Conservation (phyloP, 2,888 invertebrate genomes). For the Suillia variegata region DNA sequence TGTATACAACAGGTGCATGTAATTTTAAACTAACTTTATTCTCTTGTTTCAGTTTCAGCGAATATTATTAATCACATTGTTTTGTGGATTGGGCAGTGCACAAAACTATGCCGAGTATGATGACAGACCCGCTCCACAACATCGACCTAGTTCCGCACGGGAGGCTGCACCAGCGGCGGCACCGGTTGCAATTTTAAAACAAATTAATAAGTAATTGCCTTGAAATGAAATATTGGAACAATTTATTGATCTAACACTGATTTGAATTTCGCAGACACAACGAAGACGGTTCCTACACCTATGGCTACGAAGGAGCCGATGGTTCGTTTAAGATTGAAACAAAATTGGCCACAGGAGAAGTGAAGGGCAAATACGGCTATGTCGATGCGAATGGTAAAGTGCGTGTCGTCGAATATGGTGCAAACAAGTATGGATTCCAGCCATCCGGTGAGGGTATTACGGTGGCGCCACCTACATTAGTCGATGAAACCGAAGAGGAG, state of each 20-base stretch:
- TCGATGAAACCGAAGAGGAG: slow-evolving; percentile 63
- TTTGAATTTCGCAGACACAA: slow-evolving; percentile 69
- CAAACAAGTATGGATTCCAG: slow-evolving; percentile 86
- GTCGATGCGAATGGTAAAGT: slow-evolving; percentile 81
- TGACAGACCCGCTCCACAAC: slow-evolving; percentile 54
- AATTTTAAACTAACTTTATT: too few relatives aligned
- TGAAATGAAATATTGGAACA: too few relatives aligned
- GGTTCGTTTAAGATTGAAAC: slow-evolving; percentile 91
- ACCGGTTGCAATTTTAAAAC: slow-evolving; percentile 81
- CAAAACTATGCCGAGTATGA: slow-evolving; percentile 62
- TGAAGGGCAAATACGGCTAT: slow-evolving; percentile 90
- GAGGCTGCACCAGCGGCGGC: slow-evolving; percentile 59
- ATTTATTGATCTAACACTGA: too few relatives aligned
- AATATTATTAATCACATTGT: slow-evolving; percentile 44
- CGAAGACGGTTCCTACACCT: slow-evolving; percentile 89
- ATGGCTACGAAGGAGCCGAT: slow-evolving; percentile 86
- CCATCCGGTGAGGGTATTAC: slow-evolving; percentile 87
- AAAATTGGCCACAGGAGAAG: slow-evolving; percentile 79
- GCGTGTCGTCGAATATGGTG: slow-evolving; percentile 86
- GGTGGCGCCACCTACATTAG: slow-evolving; percentile 68
- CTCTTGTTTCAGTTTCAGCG: slow-evolving; percentile 42
- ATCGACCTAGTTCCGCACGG: slow-evolving; percentile 45
- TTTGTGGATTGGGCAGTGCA: slow-evolving; percentile 40
- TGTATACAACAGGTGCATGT: too few relatives aligned
- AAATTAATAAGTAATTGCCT: slow-evolving; percentile 77